phyloP scores from a whole-genome alignment of 2,888 invertebrate species.

The Tenthredo mesomela region DNA sequence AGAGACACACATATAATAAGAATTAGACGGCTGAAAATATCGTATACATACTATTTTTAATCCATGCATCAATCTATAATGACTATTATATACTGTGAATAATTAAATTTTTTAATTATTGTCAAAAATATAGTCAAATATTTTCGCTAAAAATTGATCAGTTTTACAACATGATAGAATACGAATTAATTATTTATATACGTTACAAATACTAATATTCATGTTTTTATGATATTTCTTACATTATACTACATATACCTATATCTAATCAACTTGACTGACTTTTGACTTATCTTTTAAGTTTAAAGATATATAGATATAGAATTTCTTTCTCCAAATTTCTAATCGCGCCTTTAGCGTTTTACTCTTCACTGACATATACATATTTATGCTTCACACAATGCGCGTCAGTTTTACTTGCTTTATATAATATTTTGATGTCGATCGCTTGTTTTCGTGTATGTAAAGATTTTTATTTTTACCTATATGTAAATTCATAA shows the following conservation, averaged over 20 bases:
- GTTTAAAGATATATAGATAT: too few relatives aligned
- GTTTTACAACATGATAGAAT: not conserved
- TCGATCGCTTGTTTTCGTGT: conserved; percentile 31
- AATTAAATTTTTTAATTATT: not conserved
- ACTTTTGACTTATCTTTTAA: too few relatives aligned
- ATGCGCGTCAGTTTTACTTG: not conserved
- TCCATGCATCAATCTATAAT: not conserved
- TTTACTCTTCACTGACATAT: not conserved
- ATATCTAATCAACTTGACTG: too few relatives aligned
- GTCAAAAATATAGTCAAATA: not conserved
- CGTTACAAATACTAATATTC: too few relatives aligned
- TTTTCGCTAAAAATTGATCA: not conserved
- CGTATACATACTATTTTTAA: not conserved
- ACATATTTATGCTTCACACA: not conserved
- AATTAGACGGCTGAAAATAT: not conserved
- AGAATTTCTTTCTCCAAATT: too few relatives aligned
- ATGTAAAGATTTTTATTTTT: not conserved
- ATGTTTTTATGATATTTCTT: too few relatives aligned
- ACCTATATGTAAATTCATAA: not conserved
- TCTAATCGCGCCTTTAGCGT: not conserved
- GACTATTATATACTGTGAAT: not conserved
- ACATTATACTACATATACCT: too few relatives aligned
- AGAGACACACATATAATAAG: not conserved
- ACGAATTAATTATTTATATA: too few relatives aligned
- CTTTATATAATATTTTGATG: not conserved